phyloP scores from a whole-genome alignment of 2,888 invertebrate species.

The Aspidapion aeneum region DNA sequence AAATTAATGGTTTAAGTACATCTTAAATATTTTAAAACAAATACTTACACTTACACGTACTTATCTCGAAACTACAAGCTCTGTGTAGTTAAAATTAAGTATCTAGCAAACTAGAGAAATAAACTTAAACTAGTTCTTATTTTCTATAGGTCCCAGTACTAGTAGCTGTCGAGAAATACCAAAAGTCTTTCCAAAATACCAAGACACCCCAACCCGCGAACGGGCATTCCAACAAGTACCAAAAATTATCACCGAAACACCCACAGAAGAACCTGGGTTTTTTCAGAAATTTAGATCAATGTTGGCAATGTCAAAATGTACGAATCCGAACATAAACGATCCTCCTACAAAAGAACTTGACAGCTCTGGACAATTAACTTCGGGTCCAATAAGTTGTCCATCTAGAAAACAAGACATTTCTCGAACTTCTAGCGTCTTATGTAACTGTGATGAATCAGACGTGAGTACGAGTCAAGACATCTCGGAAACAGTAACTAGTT shows the following conservation, averaged over 20 bases:
- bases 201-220: constrained; percentile 20
- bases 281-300: constrained; percentile 5
- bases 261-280: constrained; percentile 6
- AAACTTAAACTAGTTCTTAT: neutral
- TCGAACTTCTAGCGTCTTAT: neutral
- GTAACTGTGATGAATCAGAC: constrained; percentile 1
- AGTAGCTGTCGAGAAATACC: constrained; percentile 11
- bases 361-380: neutral
- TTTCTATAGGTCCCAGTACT: neutral
- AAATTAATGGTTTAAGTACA: too few species aligned
- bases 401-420: neutral
- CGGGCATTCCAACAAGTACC: constrained; percentile 9
- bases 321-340: constrained; percentile 15
- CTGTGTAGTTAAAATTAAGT: too few species aligned
- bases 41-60: too few species aligned
- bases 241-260: neutral
- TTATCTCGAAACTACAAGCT: too few species aligned
- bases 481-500: neutral
- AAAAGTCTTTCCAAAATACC: constrained; percentile 15
- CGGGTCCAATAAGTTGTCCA: neutral
- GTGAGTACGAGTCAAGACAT: neutral
- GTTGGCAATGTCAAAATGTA: neutral
- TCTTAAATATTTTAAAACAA: too few species aligned
- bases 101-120: too few species aligned
- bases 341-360: constrained; percentile 26